These are phyloP conservation scores for Zhuqinia jingwanae DNA, from an alignment of 2,888 invertebrate species.

Conservation along the genomic window DNA sequence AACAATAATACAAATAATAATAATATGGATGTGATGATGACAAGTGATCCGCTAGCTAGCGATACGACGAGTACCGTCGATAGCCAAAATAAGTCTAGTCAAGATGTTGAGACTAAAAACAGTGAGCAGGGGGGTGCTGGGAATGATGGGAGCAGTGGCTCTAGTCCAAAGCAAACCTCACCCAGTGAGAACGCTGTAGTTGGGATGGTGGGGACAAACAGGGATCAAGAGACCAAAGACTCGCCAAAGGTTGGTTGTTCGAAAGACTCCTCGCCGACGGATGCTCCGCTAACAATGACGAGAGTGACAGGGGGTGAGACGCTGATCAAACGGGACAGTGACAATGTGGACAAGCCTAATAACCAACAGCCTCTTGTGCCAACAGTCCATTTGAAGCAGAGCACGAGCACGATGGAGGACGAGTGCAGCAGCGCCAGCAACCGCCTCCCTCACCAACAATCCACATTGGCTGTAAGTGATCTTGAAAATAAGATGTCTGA, in stretches of 20 bases:
- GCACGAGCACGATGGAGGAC: conserved; percentile 53
- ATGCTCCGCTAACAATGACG: conserved; percentile 30
- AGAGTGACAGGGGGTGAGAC: conserved; percentile 37
- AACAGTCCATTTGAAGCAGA: conserved; percentile 74
- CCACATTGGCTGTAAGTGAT: conserved; percentile 77
- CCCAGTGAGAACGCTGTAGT: conserved; percentile 39
- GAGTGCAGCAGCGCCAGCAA: conserved; percentile 64
- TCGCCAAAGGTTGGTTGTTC: conserved; percentile 64
- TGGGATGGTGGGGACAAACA: conserved; percentile 12
- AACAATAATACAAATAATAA: conserved; percentile 29
- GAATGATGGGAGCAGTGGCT: conserved; percentile 11
- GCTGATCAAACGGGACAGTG: conserved; percentile 53
- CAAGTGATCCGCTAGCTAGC: conserved; percentile 61
- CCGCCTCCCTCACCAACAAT: conserved; percentile 73
- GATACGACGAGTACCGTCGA: conserved; percentile 33
- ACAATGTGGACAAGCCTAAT: conserved; percentile 57
- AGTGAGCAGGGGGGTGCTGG: conserved; percentile 36
- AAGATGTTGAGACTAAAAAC: conserved; percentile 24
- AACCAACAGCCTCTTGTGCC: conserved; percentile 74
- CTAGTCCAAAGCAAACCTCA: conserved; percentile 53
- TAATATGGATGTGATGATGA: conserved; percentile 58
- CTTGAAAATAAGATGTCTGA: conserved; percentile 77
- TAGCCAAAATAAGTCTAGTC: conserved; percentile 37
- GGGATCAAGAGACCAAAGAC: conserved; percentile 68
- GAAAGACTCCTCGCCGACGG: conserved; percentile 52